Evolutionary conservation across 2,888 invertebrate genomes (phyloP), one percentile per base, ranked within the genome.

Genomic region (Dermolepida albohirtum): DNA sequence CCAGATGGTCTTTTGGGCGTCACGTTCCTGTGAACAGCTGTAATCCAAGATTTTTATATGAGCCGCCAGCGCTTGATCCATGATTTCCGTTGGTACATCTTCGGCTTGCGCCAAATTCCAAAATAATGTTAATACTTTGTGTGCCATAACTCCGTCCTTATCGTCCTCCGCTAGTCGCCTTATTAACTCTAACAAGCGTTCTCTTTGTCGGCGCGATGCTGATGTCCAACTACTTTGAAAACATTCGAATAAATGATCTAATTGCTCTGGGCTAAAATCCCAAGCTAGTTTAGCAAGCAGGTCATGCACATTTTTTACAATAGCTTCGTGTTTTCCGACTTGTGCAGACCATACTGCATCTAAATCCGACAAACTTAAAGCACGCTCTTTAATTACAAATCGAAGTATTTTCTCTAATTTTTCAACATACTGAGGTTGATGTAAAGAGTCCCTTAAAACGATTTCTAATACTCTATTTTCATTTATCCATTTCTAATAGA

Each of bases 91-190:
- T 68, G 96, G 94, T 66, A 97, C 95, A 84, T 98, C 97, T 76
- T 95, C 94, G 64, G 96, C 95, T 84, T 97, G 97, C 5, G 97
- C 97, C 81, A 98, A 86, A 81, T 96, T 96, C 98, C 98, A 98
- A 83, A 98, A 94, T 50, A 98, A 86, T 70, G 94, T 95, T 76
- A 98, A 85, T 55, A 97, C 96, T 88, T 98, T 98, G 82, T 96
- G 95, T 51, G 98, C 97, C 98, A 98, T 98, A 8, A 97, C 96
- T 59, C 98, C 98, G 83, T 98, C 97, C 83, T 98, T 98, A 83
- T 98, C 98, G 83, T 98, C 98, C 84, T 98, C 98, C 2, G 98
- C 98, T 70, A 98, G 86, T 74, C 97, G 88, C 72, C 98, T 88
- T 75, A 98, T 98, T 73, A 98, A 87, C 85, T 98, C 98, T 76